A percentile compares a stretch with the other conserved stretches of the same genome.
Conservation (phyloP, 2,113 vertebrate genomes). For the Eurystomus gularis region DNA sequence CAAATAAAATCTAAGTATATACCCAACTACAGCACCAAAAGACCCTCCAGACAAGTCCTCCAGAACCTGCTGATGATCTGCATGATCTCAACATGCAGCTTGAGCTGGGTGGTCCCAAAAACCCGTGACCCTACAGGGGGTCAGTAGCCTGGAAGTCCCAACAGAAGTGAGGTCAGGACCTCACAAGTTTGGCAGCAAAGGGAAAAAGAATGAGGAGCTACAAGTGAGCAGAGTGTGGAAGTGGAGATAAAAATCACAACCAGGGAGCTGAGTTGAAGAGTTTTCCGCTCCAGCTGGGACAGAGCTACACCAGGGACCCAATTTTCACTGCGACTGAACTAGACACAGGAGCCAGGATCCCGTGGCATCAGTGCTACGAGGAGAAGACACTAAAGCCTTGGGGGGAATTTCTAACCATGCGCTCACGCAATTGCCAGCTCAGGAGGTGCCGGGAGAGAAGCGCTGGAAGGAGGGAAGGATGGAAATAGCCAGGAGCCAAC, state of each 20-base stretch:
- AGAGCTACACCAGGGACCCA: neutral
- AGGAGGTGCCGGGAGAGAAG: neutral
- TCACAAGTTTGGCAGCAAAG: neutral
- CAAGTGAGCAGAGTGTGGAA: neutral
- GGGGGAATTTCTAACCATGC: fast-evolving
- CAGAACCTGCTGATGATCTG: neutral
- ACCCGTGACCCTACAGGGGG: too few species aligned
- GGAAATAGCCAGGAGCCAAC: neutral
- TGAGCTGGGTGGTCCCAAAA: neutral
- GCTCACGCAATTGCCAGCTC: neutral
- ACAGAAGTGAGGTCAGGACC: neutral
- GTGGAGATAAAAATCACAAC: neutral
- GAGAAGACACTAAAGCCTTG: fast-evolving
- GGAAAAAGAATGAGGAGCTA: neutral
- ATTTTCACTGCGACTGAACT: neutral
- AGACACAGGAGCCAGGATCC: neutral
- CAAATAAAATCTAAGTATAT: fast-evolving
- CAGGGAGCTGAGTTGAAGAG: neutral
- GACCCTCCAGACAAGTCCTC: neutral
- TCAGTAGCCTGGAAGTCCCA: neutral
- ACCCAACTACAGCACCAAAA: neutral
- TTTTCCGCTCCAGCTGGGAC: neutral
- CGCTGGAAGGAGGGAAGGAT: neutral
- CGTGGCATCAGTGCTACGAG: fast-evolving
- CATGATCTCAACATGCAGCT: fast-evolving